Conservation (phyloP, 1,140 invertebrate genomes). For the Bombus balteatus region DNA sequence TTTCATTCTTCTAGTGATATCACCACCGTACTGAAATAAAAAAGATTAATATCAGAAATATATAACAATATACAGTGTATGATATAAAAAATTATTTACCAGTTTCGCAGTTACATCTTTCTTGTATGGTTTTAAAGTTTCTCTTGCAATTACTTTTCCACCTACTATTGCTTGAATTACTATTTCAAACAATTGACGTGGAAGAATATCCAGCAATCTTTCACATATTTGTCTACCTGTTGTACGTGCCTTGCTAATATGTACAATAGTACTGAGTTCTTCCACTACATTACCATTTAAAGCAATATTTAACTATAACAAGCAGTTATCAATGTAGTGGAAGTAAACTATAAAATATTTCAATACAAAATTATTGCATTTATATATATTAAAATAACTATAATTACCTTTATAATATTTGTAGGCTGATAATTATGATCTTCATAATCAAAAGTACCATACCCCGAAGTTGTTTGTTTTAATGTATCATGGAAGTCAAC, state of each 20-base stretch:
- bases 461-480: conserved; percentile 95
- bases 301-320: conserved; percentile 88
- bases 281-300: conserved; percentile 93
- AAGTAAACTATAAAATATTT: conserved; percentile 19
- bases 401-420: conserved; percentile 88
- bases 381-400: conserved; percentile 14
- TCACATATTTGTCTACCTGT: conserved; percentile 88
- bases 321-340: conserved; percentile 1
- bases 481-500: conserved; percentile 97
- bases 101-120: conserved; percentile 97
- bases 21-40: conserved; percentile 92
- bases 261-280: conserved; percentile 94
- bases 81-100: conserved; percentile 84
- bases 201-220: conserved; percentile 94
- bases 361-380: neutral
- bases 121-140: conserved; percentile 92
- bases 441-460: conserved; percentile 99
- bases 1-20: conserved; percentile 95
- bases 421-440: conserved; percentile 91
- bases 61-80: neutral
- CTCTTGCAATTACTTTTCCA: conserved; percentile 92
- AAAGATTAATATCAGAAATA: conserved; percentile 48
- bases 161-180: conserved; percentile 93
- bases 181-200: conserved; percentile 93
- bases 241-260: conserved; percentile 86